Evolutionary conservation across 2,113 vertebrate species (phyloP).

Genomic region (Gopherus flavomarginatus): DNA sequence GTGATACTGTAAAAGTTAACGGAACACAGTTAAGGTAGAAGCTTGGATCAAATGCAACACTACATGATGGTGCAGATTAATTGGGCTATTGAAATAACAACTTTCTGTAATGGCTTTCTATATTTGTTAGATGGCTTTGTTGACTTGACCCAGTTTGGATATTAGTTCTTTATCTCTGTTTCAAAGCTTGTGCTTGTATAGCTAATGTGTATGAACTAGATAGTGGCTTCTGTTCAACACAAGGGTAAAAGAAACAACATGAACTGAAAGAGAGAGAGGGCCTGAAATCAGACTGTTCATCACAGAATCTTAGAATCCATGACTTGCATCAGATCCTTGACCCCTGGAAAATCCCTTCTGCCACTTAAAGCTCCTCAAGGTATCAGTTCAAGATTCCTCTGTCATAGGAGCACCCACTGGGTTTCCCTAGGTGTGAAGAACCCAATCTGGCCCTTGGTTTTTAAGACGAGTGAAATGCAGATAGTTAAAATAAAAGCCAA

Average conservation of each 20-base stretch:
- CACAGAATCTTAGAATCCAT: neutral
- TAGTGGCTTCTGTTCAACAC: neutral
- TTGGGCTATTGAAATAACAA: neutral
- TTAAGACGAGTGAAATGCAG: constrained; percentile 28
- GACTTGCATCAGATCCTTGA: neutral
- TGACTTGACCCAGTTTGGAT: neutral
- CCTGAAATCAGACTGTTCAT: neutral
- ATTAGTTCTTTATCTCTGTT: neutral
- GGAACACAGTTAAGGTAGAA: neutral
- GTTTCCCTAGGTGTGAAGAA: neutral
- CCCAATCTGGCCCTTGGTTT: neutral
- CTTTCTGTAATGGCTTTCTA: neutral
- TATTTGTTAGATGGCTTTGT: neutral
- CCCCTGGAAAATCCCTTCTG: neutral
- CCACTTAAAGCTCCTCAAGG: neutral
- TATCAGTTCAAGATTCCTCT: neutral
- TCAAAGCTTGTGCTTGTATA: neutral
- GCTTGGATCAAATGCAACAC: neutral
- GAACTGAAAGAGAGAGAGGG: neutral
- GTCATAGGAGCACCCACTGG: neutral
- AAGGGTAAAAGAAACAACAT: neutral
- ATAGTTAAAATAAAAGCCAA: constrained; percentile 33
- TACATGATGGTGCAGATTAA: neutral
- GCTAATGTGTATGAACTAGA: neutral
- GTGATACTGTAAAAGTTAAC: neutral